Percentiles rank a stretch among this genome's conserved stretches.
These are phyloP conservation scores for Zaprionus ghesquierei DNA, from an alignment of 1,140 invertebrate genomes.

Conservation along the genomic window DNA sequence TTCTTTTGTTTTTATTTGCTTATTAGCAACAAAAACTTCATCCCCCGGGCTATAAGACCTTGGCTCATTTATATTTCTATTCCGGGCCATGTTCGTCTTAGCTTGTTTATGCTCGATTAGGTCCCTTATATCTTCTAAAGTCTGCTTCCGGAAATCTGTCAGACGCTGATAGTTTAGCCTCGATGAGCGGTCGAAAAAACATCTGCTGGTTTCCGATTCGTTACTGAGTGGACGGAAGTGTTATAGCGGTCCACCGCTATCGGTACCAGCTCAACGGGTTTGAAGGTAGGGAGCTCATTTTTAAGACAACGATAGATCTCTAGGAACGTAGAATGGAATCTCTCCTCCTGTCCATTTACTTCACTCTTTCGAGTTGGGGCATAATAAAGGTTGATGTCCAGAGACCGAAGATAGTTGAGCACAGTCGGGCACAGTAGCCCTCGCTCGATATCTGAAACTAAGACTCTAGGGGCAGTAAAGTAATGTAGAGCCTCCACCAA, in stretches of 20 bases:
- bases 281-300: background rate
- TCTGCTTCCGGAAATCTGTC: background rate
- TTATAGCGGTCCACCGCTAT: background rate
- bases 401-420: background rate
- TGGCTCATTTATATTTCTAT: background rate
- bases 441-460: background rate
- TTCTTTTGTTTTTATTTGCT: background rate
- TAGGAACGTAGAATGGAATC: too few relatives aligned
- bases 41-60: background rate
- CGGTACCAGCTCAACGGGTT: background rate
- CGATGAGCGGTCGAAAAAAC: background rate
- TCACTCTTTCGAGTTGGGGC: too few relatives aligned
- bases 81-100: background rate
- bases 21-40: background rate
- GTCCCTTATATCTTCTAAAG: background rate
- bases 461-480: background rate
- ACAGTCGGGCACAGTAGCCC: background rate
- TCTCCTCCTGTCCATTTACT: conserved; percentile 5
- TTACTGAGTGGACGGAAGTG: background rate
- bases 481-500: conserved; percentile 9
- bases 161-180: background rate
- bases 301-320: conserved; percentile 14
- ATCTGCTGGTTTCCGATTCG: background rate
- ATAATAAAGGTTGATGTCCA: background rate
- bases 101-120: background rate